Evolutionary conservation across 2,888 invertebrate genomes (phyloP).

Genomic region (Odontocolon sp.): DNA sequence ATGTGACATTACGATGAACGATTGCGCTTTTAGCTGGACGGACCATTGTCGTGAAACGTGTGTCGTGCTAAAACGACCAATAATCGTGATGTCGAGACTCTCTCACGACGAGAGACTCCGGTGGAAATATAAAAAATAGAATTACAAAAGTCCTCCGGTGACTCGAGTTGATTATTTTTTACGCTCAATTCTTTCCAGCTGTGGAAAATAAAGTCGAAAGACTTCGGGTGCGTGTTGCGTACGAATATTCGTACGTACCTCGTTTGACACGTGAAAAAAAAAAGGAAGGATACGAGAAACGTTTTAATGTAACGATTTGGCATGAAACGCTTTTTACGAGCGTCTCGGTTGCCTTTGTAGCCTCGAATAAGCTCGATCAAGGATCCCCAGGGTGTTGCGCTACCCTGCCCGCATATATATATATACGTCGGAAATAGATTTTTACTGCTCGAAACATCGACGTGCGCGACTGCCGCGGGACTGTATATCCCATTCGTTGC

Average conservation of each 20-base stretch:
- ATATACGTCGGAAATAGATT: constrained; percentile 40
- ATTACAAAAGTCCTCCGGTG: too few species aligned
- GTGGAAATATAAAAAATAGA: too few species aligned
- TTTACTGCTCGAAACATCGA: constrained; percentile 49
- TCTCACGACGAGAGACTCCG: background rate
- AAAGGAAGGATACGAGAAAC: constrained; percentile 32
- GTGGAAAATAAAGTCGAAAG: constrained; percentile 18
- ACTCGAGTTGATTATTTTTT: background rate
- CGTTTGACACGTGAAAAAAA: background rate
- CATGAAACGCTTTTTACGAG: constrained; percentile 42
- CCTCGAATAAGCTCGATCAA: constrained; percentile 45
- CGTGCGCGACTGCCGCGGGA: constrained; percentile 10
- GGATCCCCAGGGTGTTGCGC: constrained; percentile 18
- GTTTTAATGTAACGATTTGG: constrained; percentile 37
- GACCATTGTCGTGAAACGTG: constrained; percentile 62
- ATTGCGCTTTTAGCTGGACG: constrained; percentile 57
- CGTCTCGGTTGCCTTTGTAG: constrained; percentile 30
- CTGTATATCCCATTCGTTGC: constrained; percentile 11
- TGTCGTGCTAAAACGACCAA: constrained; percentile 35
- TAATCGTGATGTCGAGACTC: background rate
- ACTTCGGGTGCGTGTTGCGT: background rate
- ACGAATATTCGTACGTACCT: background rate
- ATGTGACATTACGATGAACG: constrained; percentile 75
- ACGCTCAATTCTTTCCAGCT: background rate
- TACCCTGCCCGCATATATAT: background rate